These are phyloP conservation scores for Tromatobia lineatoria DNA, from an alignment of 2,888 invertebrate genomes.

Conservation along the genomic window DNA sequence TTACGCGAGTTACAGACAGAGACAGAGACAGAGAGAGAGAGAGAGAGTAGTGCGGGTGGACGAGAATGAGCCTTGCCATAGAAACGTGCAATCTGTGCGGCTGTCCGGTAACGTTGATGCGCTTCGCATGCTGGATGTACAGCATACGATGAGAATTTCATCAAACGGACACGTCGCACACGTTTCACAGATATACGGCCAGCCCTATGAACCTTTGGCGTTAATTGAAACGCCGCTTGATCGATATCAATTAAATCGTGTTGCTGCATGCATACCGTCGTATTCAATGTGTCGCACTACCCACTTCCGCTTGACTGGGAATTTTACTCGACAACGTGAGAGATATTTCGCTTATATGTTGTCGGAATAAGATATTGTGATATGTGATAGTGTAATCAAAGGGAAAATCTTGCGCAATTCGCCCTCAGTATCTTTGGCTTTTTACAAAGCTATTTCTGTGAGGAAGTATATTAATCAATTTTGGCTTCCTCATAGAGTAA, in stretches of 20 bases:
- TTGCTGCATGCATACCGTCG: constrained; percentile 14
- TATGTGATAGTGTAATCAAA: background rate
- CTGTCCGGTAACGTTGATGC: constrained; percentile 61
- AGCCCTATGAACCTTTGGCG: constrained; percentile 60
- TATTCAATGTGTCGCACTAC: background rate
- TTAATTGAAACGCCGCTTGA: constrained; percentile 75
- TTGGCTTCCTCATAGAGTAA: too few relatives aligned
- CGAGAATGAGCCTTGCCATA: constrained; percentile 43
- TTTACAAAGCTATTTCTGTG: too few relatives aligned
- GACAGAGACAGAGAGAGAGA: too few relatives aligned
- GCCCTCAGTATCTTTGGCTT: too few relatives aligned
- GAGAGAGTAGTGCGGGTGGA: constrained; percentile 24
- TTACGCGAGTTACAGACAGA: constrained; percentile 47
- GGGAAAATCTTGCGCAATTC: too few relatives aligned
- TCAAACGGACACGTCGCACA: constrained; percentile 69
- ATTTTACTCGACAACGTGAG: background rate
- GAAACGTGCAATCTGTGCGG: constrained; percentile 59
- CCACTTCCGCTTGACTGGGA: background rate
- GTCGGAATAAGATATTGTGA: background rate
- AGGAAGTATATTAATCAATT: too few relatives aligned
- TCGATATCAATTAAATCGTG: constrained; percentile 76
- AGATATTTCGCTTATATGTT: constrained; percentile 11
- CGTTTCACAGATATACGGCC: constrained; percentile 28
- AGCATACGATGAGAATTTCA: constrained; percentile 75
- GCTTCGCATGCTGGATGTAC: constrained; percentile 44